Percentiles rank a stretch among this genome's conserved stretches.
phyloP scores from a whole-genome alignment of 2,797 vertebrate species.

The Microcaecilia unicolor region DNA sequence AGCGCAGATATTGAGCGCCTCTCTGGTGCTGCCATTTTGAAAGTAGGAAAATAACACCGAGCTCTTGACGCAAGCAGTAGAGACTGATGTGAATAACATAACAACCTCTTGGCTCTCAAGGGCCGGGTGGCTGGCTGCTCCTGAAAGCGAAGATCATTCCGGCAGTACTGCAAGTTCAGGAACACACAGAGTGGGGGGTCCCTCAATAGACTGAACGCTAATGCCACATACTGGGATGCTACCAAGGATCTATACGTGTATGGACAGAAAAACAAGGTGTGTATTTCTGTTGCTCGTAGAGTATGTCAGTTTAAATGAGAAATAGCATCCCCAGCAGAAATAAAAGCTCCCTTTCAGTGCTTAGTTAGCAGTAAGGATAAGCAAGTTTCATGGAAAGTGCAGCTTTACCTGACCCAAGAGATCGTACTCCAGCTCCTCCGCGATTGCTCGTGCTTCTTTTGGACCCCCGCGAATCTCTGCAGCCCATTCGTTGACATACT shows the following conservation, averaged over 20 bases:
- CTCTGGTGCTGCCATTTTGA: slow-evolving; percentile 32
- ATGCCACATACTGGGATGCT: too few relatives aligned
- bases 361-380: too few relatives aligned
- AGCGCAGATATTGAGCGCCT: too few relatives aligned
- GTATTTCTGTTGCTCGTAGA: too few relatives aligned
- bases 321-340: too few relatives aligned
- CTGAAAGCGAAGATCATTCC: too few relatives aligned
- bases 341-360: too few relatives aligned
- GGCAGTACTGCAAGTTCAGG: slow-evolving; percentile 6
- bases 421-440: slow-evolving; percentile 79
- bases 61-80: slow-evolving; percentile 3
- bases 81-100: background rate
- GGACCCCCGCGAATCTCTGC: slow-evolving; percentile 83
- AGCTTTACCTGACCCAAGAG: slow-evolving; percentile 83
- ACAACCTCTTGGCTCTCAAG: background rate
- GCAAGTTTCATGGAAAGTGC: slow-evolving; percentile 23
- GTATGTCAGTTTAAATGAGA: too few relatives aligned
- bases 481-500: slow-evolving; percentile 96
- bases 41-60: background rate
- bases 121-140: background rate
- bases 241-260: too few relatives aligned
- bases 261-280: too few relatives aligned
- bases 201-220: too few relatives aligned
- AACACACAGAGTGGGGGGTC: background rate
- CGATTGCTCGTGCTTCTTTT: slow-evolving; percentile 70